Base-by-base conservation (phyloP, 2,113 vertebrate genomes). In the Passer domesticus region DNA sequence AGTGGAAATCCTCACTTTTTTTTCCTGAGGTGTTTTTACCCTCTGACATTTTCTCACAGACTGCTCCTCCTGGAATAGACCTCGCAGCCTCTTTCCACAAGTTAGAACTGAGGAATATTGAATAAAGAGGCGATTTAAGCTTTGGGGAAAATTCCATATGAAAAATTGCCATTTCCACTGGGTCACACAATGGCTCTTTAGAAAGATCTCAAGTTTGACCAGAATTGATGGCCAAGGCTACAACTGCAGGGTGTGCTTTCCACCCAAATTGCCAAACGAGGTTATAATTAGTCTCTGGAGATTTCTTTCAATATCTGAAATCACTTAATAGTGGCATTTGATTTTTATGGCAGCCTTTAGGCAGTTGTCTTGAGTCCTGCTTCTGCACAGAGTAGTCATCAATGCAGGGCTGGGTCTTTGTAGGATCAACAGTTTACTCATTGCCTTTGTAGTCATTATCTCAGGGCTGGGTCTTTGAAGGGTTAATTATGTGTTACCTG, bases 311-410 rank as follows among this genome's bases (percentile, higher is more conserved):
- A 28, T 83, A 83, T 89, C 63, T 86, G 80, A 94, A 86, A 63
- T 86, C 41, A 23, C 41, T 94, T 92, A 62, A 53, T 74, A 50
- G 89, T 4, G 6, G 31, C 7, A 8, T 83, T 90, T 92, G 63
- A 77, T 83, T 95, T 91, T 95, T 87, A 84, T 47, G 69, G 74
- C 43, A 14, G 28, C 74, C 77, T 87, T 93, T 3, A 7, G 43
- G 81, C 68, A 22, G 33, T 11, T 80, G 80, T 46, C 52, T 67
- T 46, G 47, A 59, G 52, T 79, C 56, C 56, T 70, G 46, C 47
- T 87, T 50, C 78, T 74, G 0, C 1, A 3, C 43, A 22, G 43
- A 0, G 0, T 6, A 5, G n/a, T 25, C 52, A 15, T 41, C 72
- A 35, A 6, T 10, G 2, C 33, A 18, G 53, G 43, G 33, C 15